Evolutionary conservation across 2,113 vertebrate species (phyloP).

Genomic region (Tetraodon nigroviridis): DNA sequence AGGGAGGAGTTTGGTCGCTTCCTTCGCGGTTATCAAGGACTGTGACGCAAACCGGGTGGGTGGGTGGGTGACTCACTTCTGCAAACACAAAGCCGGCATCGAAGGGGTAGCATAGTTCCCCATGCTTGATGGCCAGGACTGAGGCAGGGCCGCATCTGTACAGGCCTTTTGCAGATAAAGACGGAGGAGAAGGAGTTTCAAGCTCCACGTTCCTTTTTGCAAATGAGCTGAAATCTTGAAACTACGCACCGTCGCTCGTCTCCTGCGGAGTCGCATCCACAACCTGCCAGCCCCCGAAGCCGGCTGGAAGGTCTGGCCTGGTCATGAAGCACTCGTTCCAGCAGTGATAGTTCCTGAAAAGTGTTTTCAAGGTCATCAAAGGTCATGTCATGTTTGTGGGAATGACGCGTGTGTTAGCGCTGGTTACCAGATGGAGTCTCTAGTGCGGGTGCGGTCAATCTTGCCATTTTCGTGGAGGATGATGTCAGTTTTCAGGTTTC

Average conservation of each 20-base stretch:
- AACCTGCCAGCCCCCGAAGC: constrained; percentile 94
- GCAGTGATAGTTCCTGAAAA: constrained; percentile 92
- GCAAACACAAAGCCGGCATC: constrained; percentile 91
- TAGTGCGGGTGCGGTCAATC: constrained; percentile 80
- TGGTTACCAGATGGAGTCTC: constrained; percentile 86
- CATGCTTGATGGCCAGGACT: constrained; percentile 90
- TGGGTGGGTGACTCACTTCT: constrained; percentile 73
- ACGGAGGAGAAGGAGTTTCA: background rate
- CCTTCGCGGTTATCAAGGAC: no score
- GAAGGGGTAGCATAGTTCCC: constrained; percentile 87
- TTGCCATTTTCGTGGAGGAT: constrained; percentile 83
- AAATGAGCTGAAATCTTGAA: background rate
- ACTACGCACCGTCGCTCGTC: constrained; percentile 88
- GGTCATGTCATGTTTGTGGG: background rate
- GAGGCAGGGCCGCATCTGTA: constrained; percentile 94
- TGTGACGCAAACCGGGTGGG: background rate
- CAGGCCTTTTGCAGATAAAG: constrained; percentile 76
- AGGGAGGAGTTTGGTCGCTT: background rate
- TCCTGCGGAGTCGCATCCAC: constrained; percentile 97
- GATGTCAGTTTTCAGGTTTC: constrained; percentile 86
- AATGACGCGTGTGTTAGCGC: background rate
- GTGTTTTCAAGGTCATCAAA: background rate
- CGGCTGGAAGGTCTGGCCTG: constrained; percentile 87
- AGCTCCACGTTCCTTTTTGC: background rate
- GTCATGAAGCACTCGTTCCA: constrained; percentile 98